Percentiles rank a stretch among this genome's conserved stretches.
Conservation (phyloP, 2,797 vertebrate species). For the Heterohyrax brucei region DNA sequence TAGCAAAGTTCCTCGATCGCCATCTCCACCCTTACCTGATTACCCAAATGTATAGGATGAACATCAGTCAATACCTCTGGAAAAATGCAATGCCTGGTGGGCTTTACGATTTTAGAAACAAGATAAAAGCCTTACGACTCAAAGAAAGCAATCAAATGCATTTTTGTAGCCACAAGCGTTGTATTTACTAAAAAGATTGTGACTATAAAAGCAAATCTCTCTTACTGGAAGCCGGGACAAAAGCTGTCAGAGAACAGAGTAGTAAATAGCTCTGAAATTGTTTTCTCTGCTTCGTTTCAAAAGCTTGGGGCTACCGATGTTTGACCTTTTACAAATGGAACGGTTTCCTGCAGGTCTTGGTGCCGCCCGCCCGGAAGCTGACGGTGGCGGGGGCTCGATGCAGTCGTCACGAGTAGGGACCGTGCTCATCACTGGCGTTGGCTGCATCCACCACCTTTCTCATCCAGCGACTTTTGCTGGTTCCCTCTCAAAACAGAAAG, state of each 20-base stretch:
- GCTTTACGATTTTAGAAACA: conserved; percentile 88
- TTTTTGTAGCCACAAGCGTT: conserved; percentile 88
- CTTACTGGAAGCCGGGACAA: conserved; percentile 89
- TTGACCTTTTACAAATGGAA: conserved; percentile 91
- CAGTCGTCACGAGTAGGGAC: conserved; percentile 92
- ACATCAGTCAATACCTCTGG: conserved; percentile 83
- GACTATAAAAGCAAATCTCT: conserved; percentile 90
- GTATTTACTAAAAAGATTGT: conserved; percentile 90
- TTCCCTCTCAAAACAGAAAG: conserved; percentile 91
- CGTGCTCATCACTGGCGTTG: conserved; percentile 90
- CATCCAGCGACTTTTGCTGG: conserved; percentile 91
- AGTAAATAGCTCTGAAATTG: conserved; percentile 91
- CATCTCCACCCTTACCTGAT: conserved; percentile 81
- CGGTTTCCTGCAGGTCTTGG: conserved; percentile 91
- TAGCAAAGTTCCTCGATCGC: conserved; percentile 70
- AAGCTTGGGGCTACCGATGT: conserved; percentile 89
- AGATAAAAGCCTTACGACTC: conserved; percentile 89
- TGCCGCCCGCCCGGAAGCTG: conserved; percentile 90
- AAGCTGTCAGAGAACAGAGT: conserved; percentile 88
- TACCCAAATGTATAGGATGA: conserved; percentile 78
- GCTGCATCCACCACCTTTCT: conserved; percentile 91
- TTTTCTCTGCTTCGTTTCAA: conserved; percentile 91
- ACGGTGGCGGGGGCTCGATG: conserved; percentile 92
- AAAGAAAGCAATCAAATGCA: conserved; percentile 88
- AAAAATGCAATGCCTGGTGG: conserved; percentile 81